Base-by-base conservation (phyloP, 2,797 vertebrate species). In the Cryptoblepharus egeriae region DNA sequence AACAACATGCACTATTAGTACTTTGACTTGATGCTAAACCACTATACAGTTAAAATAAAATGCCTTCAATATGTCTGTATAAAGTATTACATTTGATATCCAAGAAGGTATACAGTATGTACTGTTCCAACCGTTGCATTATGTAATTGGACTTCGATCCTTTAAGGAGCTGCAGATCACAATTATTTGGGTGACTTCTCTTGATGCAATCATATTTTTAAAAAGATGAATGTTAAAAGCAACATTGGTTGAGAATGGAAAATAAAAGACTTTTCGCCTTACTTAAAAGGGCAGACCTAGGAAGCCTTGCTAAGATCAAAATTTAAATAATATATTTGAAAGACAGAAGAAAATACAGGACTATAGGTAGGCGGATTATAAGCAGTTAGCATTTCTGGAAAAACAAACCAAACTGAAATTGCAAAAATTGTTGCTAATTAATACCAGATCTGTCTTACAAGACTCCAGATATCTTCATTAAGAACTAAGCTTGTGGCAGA, bases 261-360 rank as follows among this genome's bases (percentile, higher is more conserved):
- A 88, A 88, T 90, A 90, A 88, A 88, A 85, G 84, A 85, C 77
- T 86, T 88, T 92, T 92, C 90, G 89, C 93, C 92, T 93, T 87
- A 83, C 87, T 87, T 85, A 81, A 63, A 87, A 87, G 92, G 91
- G 92, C 92, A 94, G 88, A 83, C 72, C 76, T 89, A 80, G 5
- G 85, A 78, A 72, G 86, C 78, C 75, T 88, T 90, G 78, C 79
- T 76, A 81, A 83, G 86, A 80, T 63, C 37, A 87, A 90, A 89
- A 72, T 35, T 57, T 88, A 84, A 88, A 85, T 1, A 11, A 84
- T 84, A 85, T 32, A 76, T 88, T 89, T 84, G 86, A 81, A 91
- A 89, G 79, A 76, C 86, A 71, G 18, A 52, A 52, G 75, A 58
- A 60, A 28, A 5, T 32, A 2, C 61, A 61, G 67, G 32, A 77